Base-by-base conservation (phyloP, 2,797 vertebrate species). In the Sparidentex hasta region DNA sequence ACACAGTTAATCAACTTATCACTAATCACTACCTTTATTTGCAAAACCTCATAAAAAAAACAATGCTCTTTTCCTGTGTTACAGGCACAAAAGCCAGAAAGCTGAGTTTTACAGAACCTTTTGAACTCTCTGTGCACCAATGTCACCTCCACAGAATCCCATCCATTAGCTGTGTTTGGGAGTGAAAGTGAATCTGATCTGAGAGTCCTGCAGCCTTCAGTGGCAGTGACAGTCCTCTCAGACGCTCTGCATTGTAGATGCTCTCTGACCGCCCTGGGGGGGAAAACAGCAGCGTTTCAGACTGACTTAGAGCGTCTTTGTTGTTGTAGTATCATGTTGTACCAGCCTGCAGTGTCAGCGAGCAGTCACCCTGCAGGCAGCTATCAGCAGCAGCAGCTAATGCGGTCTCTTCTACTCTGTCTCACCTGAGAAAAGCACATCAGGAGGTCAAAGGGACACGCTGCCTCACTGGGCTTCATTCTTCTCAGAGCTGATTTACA, bases 241-340 rank as follows among this genome's bases (percentile, higher is more conserved):
- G 46, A 38, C 21, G 12, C 54, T 63, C 67, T 54, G 44, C 44
- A n/a, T 66, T 67, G 78, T 81, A 70, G 33, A 63, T 70, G 78
- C 61, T 46, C 18, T 76, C 51, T 63, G 61, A 64, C 57, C 56
- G 48, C 29, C 4, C 4, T 14, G 0, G 17, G n/a, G 57, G 50
- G 51, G 63, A 41, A 51, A 51, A 41, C 72, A 29, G 76, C 71
- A 77, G 71, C 25, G 4, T 50, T 77, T 76, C 74, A 76, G 55
- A 74, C 67, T 44, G 76, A 85, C 84, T 82, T 44, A 74, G 62
- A 80, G 66, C 21, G 64, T 71, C 87, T 90, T 91, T 92, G 89
- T 93, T 91, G 80, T 79, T 27, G 50, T 67, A 59, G 89, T 84
- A 62, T 90, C 88, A 85, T 52, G 20, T 87, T 75, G 88, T 92